phyloP scores from a whole-genome alignment of 1,140 invertebrate species.

The Microplitis demolitor region DNA sequence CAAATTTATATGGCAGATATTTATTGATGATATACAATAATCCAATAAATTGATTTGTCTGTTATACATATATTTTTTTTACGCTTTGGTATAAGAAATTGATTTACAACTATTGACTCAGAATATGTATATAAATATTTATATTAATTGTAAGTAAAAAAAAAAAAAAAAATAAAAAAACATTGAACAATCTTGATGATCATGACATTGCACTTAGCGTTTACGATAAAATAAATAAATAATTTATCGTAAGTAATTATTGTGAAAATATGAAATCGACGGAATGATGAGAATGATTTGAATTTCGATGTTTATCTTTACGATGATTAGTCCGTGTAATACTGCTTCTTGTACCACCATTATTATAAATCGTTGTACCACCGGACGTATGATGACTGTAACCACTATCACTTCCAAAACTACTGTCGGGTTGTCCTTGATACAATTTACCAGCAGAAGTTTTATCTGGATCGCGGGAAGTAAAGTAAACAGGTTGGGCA shows the following conservation, averaged over 20 bases:
- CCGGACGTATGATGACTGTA: constrained; percentile 72
- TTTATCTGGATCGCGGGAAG: constrained; percentile 39
- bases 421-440: constrained; percentile 62
- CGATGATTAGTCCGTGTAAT: constrained; percentile 44
- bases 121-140: no score
- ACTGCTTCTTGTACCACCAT: constrained; percentile 49
- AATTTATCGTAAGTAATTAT: constrained; percentile 23
- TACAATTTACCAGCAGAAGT: constrained; percentile 45
- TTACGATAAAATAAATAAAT: not conserved
- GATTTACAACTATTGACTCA: no score
- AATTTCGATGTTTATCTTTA: constrained; percentile 54
- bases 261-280: constrained; percentile 54
- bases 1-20: no score
- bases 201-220: not conserved
- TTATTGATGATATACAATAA: no score
- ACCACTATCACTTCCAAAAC: constrained; percentile 71
- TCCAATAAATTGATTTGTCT: no score
- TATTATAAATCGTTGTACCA: constrained; percentile 45
- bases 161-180: no score
- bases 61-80: no score
- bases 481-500: constrained; percentile 45
- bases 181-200: no score
- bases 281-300: constrained; percentile 52
- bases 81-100: no score
- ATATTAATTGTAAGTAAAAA: not conserved